phyloP scores from a whole-genome alignment of 2,888 invertebrate genomes.

The Phrixothrix hirtus region DNA sequence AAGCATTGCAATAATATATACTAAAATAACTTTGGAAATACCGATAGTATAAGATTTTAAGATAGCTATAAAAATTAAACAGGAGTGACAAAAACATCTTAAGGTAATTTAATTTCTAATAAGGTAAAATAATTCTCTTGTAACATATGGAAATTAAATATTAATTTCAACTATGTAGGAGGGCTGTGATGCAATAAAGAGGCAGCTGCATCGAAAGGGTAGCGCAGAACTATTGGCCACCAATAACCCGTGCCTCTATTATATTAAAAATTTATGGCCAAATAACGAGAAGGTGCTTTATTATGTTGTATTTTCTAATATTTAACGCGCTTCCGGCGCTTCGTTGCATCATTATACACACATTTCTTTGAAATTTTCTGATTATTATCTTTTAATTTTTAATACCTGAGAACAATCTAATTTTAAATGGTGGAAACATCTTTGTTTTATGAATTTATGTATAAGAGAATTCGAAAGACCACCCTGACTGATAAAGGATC shows the following conservation, averaged over 20 bases:
- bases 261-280: slow-evolving; percentile 34
- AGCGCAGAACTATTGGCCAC: slow-evolving; percentile 28
- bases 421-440: too few relatives aligned
- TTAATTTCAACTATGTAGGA: slow-evolving; percentile 29
- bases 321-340: slow-evolving; percentile 30
- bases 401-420: too few relatives aligned
- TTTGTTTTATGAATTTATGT: too few relatives aligned
- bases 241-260: slow-evolving; percentile 32
- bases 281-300: slow-evolving; percentile 40
- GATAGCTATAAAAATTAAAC: not conserved
- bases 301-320: slow-evolving; percentile 31
- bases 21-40: not conserved
- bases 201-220: slow-evolving; percentile 19
- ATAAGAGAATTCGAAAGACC: too few relatives aligned
- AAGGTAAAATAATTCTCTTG: not conserved
- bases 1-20: not conserved
- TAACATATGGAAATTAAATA: slow-evolving; percentile 16
- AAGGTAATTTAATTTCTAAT: not conserved
- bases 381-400: too few relatives aligned
- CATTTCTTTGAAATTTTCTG: too few relatives aligned
- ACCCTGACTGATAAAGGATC: too few relatives aligned
- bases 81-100: not conserved
- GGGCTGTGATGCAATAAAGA: slow-evolving; percentile 27
- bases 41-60: not conserved
- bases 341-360: slow-evolving; percentile 38